These are phyloP conservation scores for Antechinus stuartii DNA, from an alignment of 2,113 vertebrate species.

Conservation along the genomic window DNA sequence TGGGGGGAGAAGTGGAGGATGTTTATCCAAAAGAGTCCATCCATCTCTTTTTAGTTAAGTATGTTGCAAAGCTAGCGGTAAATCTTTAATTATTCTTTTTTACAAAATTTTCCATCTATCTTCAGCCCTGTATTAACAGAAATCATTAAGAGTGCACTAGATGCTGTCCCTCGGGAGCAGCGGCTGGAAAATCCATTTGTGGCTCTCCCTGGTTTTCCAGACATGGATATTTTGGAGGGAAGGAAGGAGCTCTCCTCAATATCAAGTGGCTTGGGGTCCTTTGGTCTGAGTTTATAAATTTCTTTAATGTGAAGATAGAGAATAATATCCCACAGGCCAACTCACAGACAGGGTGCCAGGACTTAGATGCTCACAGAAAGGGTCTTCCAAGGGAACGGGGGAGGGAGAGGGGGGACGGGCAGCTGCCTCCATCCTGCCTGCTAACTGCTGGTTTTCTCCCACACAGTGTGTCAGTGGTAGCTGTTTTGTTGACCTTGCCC, in stretches of 20 bases:
- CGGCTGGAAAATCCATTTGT: too few relatives aligned
- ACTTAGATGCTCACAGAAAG: neutral
- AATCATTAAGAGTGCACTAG: too few relatives aligned
- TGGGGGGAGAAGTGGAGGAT: neutral
- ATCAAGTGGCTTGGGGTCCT: neutral
- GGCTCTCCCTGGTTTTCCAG: neutral
- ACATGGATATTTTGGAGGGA: neutral
- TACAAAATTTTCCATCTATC: too few relatives aligned
- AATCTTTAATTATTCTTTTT: neutral
- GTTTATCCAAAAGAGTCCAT: neutral
- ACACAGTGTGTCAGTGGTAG: conserved; percentile 79
- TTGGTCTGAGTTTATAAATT: neutral
- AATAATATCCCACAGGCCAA: too few relatives aligned
- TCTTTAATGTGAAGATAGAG: neutral
- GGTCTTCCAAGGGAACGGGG: neutral
- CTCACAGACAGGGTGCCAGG: neutral
- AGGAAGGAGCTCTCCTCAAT: neutral
- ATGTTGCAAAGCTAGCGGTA: neutral
- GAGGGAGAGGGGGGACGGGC: neutral
- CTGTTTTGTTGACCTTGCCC: conserved; percentile 85
- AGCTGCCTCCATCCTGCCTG: accelerated
- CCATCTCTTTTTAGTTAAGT: neutral
- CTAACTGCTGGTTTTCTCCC: neutral
- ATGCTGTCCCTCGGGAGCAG: neutral
- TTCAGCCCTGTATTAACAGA: too few relatives aligned